Evolutionary conservation across 2,797 vertebrate genomes (phyloP), one percentile per base, ranked within the genome.

Genomic region (Ambastaia sidthimunki): DNA sequence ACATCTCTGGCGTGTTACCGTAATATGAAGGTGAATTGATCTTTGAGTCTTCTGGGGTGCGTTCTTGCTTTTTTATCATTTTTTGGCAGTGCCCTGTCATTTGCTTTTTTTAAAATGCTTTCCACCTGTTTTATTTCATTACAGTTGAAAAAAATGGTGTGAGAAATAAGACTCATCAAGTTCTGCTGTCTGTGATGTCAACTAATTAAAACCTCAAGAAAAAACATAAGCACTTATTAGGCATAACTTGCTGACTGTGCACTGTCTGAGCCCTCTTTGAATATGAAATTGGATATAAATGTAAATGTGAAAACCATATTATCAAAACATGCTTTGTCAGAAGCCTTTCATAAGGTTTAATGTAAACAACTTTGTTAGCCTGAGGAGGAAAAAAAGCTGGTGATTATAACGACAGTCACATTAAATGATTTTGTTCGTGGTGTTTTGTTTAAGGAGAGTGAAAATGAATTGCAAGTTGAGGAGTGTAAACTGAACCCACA

Each of bases 371-470:
- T 63, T 63, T 63, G 67, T 70, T 78, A 28, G 50, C 37, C 13
- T 15, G 55, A n/a, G 57, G 18, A 37, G 23, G 15, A 16, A 18
- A 23, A 48, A 65, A n/a, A n/a, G n/a, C n/a, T n/a, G 15, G 28
- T 5, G 10, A 71, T 71, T 52, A 62, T 71, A 41, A 52, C 67
- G 7, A 41, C 23, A 1, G 21, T 77, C 10, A 48, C 18, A 74
- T 31, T 13, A 59, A 23, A 41, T 57, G 18, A 4, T 25, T 28
- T 60, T 63, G 34, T 63, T 60, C 52, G 68, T 16, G 23, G 59
- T 70, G 59, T 41, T 80, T 82, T 82, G 68, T 75, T 75, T 81
- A 21, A 74, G 48, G 50, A 78, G 9, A 71, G 41, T 60, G 69
- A 52, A 68, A 79, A 66, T 71, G 37, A 76, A 66, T 60, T 23